Percentiles rank a stretch among this genome's conserved stretches.
Evolutionary conservation across 2,797 vertebrate species (phyloP).

Genomic region (Erethizon dorsatum): DNA sequence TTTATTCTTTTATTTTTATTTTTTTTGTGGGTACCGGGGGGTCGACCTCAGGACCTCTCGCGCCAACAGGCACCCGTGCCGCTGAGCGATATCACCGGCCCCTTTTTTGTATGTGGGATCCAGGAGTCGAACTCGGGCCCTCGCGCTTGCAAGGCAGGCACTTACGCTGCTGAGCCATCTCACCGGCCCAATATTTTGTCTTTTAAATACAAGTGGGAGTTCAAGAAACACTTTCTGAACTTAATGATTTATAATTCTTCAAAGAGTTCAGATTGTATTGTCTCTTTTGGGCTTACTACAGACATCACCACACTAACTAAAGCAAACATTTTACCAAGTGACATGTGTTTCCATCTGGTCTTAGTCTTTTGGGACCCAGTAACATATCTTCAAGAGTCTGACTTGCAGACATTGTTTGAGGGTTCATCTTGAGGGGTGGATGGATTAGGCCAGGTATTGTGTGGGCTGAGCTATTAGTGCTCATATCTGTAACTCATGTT

Average conservation of each 20-base stretch:
- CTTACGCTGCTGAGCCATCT: no score
- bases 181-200: neutral
- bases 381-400: neutral
- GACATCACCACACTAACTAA: neutral
- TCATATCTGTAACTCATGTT: neutral
- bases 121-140: no score
- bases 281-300: constrained; percentile 17
- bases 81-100: no score
- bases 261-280: constrained; percentile 36
- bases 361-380: neutral
- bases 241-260: constrained; percentile 49
- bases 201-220: constrained; percentile 8
- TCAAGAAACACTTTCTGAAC: constrained; percentile 34
- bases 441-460: neutral
- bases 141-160: no score
- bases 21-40: no score
- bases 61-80: no score
- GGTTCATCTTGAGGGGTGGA: neutral
- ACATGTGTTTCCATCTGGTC: constrained; percentile 44
- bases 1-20: neutral
- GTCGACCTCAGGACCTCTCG: no score
- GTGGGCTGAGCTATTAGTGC: neutral
- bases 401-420: neutral
- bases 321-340: constrained; percentile 26
- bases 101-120: no score